Conservation (phyloP, 2,797 vertebrate genomes). For the Malacoctenus gilli region DNA sequence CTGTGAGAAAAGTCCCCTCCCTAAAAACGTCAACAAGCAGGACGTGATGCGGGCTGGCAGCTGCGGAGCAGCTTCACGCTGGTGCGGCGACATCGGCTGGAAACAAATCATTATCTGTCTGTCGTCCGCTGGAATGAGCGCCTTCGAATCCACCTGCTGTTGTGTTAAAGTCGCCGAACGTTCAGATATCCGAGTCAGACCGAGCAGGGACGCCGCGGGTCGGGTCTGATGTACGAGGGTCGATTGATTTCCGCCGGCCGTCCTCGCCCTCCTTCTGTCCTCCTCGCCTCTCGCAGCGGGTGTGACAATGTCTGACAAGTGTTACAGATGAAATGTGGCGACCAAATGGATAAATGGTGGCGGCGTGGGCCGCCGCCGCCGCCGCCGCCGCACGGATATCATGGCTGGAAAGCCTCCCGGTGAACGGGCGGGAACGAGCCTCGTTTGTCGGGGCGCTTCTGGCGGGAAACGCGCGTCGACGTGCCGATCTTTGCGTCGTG, state of each 20-base stretch:
- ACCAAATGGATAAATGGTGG: slow-evolving; percentile 44
- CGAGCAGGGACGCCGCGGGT: too few relatives aligned
- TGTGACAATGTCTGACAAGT: slow-evolving; percentile 59
- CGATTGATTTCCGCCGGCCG: slow-evolving; percentile 43
- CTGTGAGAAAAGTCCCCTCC: background rate
- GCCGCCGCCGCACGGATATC: too few relatives aligned
- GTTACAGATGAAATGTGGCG: slow-evolving; percentile 44
- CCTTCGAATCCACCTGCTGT: slow-evolving; percentile 1
- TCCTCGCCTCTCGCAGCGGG: slow-evolving; percentile 37
- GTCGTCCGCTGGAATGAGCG: background rate
- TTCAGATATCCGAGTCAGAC: too few relatives aligned
- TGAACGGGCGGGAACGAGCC: slow-evolving; percentile 7
- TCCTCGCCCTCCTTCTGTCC: slow-evolving; percentile 28
- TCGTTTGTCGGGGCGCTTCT: background rate
- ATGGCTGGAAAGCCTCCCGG: slow-evolving; percentile 1
- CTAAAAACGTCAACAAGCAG: background rate
- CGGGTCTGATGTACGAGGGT: background rate
- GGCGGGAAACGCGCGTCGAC: background rate
- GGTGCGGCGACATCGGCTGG: slow-evolving; percentile 26
- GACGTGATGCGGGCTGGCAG: slow-evolving; percentile 31
- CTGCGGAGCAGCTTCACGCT: slow-evolving; percentile 18
- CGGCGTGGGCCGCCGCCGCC: slow-evolving; percentile 1
- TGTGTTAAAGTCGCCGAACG: too few relatives aligned
- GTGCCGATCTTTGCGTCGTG: slow-evolving; percentile 9
- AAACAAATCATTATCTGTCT: slow-evolving; percentile 32